These are phyloP conservation scores for Mohoua ochrocephala DNA, from an alignment of 2,113 vertebrate species.

Conservation along the genomic window DNA sequence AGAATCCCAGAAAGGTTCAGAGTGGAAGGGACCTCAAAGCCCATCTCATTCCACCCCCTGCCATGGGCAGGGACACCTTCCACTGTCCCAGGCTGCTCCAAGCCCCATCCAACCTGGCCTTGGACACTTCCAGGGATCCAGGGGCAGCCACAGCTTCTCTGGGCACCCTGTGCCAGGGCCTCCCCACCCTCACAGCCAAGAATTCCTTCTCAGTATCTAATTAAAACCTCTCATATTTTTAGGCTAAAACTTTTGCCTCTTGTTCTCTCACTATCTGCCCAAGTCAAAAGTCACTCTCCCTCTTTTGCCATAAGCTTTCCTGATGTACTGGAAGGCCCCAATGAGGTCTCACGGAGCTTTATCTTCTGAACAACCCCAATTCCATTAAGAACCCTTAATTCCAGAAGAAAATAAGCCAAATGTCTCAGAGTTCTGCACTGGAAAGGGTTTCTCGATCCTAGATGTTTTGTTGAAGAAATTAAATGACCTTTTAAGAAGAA, in stretches of 20 bases:
- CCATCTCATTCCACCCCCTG: background rate
- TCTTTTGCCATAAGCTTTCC: background rate
- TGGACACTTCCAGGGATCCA: background rate
- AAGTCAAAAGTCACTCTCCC: background rate
- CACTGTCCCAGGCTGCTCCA: accelerated
- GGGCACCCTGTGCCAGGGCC: background rate
- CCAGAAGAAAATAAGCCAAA: background rate
- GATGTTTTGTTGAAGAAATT: background rate
- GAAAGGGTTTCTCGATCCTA: background rate
- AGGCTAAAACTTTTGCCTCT: background rate
- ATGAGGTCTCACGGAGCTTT: background rate
- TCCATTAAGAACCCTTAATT: background rate
- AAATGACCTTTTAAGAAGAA: background rate
- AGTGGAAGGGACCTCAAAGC: background rate
- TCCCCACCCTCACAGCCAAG: accelerated
- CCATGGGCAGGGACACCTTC: background rate
- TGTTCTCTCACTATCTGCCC: background rate
- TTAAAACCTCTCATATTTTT: background rate
- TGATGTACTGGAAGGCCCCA: background rate
- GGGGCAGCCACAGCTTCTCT: background rate
- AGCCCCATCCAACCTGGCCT: accelerated
- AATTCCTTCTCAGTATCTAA: background rate
- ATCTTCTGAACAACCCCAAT: background rate
- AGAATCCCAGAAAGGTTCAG: background rate
- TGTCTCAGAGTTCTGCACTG: background rate